Percentiles rank a stretch among this genome's conserved stretches.
These are phyloP conservation scores for Ceratina calcarata DNA, from an alignment of 1,140 invertebrate species.

Conservation along the genomic window DNA sequence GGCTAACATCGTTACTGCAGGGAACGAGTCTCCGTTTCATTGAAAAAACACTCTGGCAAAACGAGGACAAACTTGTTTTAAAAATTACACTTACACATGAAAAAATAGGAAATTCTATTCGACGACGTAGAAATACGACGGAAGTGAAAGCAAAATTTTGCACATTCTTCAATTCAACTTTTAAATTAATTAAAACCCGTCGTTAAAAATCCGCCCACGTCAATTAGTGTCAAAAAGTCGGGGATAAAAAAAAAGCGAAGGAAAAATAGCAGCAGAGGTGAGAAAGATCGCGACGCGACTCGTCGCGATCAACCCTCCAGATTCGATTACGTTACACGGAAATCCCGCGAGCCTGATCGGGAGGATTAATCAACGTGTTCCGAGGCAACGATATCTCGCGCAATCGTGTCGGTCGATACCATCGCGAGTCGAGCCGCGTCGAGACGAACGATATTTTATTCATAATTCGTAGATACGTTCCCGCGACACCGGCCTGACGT, in stretches of 20 bases:
- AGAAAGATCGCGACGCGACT: neutral
- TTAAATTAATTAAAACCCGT: neutral
- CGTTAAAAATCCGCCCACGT: neutral
- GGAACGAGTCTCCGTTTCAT: no score
- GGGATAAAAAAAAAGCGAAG: neutral
- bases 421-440: neutral
- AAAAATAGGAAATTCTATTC: no score
- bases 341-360: slow-evolving; percentile 48
- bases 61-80: no score
- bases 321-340: slow-evolving; percentile 41
- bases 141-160: no score
- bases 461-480: slow-evolving; percentile 53
- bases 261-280: neutral
- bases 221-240: neutral
- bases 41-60: no score
- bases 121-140: no score
- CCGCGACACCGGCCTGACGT: slow-evolving; percentile 32
- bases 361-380: slow-evolving; percentile 54
- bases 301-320: neutral
- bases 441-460: slow-evolving; percentile 55
- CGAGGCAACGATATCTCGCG: slow-evolving; percentile 7
- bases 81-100: no score
- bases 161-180: no score
- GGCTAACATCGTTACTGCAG: no score
- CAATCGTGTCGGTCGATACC: slow-evolving; percentile 49